Base-by-base conservation (phyloP, 1,140 invertebrate genomes). In the Drosophila nigromelanica region DNA sequence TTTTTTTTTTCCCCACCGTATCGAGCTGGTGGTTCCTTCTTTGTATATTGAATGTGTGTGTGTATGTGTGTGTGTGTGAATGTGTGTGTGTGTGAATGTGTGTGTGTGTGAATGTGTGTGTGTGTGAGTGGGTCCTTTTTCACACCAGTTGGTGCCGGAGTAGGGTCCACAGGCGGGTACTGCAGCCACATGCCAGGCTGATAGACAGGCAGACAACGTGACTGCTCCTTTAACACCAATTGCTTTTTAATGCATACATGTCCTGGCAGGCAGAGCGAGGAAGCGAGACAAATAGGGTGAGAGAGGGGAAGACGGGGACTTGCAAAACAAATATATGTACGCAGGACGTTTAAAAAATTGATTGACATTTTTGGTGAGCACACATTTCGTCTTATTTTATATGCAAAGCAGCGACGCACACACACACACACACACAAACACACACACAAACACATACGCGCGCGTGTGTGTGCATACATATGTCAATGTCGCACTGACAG, bases 201-300 rank as follows among this genome's bases (percentile, higher is more conserved):
- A 78, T 78, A 78, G 72, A 78, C 72, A 78, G 75, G 66, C 75
- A 61, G 72, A 74, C 72, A 74, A 64, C 79, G 82, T 86, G 82
- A 86, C 83, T 87, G 83, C 83, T 87, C 83, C 78, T 87, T 87
- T 89, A 87, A 87, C 83, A 87, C 83, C 83, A 87, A 87, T 87
- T 89, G 83, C 83, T 87, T 87, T 87, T 87, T 87, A 87, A 87
- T 87, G 79, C 80, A 87, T 87, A 83, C 82, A 89, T 80, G 82
- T 87, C 59, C 78, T 66, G 58, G 42, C 60, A 68, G 35, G 48
- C 47, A 48, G 27, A 35, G 1, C 21, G 11, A 45, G n/a, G 33
- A 8, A 42, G 10, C 15, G 1, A 40, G 1, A 43, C 21, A 61
- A 11, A 43, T 21, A 61, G n/a, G 18, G 8, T 7, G 35, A 10